Base-by-base conservation (phyloP, 2,113 vertebrate species). In the Patagioenas fasciata region DNA sequence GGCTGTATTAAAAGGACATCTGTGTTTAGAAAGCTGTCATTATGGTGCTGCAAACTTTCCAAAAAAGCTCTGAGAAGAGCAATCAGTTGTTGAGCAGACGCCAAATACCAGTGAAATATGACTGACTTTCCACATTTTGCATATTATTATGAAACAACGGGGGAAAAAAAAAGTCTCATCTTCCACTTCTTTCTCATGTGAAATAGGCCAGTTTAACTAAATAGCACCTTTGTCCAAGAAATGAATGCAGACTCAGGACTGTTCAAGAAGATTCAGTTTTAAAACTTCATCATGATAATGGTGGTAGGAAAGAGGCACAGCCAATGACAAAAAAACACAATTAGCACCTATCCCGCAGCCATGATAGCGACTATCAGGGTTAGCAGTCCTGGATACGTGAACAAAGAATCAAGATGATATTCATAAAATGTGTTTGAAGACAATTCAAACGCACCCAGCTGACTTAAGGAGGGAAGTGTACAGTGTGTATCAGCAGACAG, bases 1-100 rank as follows among this genome's bases (percentile, higher is more conserved):
- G 91, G 80, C 95, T 96, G 95, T 82, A 96, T 84, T 57, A 95
- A 87, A 72, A 95, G 84, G 86, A 96, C 92, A 96, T 96, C 94
- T 97, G 94, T 93, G 88, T 96, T 97, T 97, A 95, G 96, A 97
- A 97, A 96, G 95, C 91, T 96, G 91, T 97, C 94, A 97, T 96
- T 96, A 95, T 95, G 61, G 85, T 79, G 69, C 90, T 93, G 91
- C 93, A 92, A 95, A 95, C 93, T 93, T 95, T 95, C 95, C 93
- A 96, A 94, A 97, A 97, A 96, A 90, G 74, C 94, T 93, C 89
- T 65, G 51, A 96, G 89, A 95, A 94, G 95, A 96, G 91, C 91
- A 95, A 91, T 88, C 94, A 89, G 86, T 92, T 94, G 77, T 92
- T 93, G 94, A 92, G 54, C 70, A 91, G 58, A 85, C 6, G 95